Conservation (phyloP, 2,888 invertebrate species). For the Cryptocephalus primarius region DNA sequence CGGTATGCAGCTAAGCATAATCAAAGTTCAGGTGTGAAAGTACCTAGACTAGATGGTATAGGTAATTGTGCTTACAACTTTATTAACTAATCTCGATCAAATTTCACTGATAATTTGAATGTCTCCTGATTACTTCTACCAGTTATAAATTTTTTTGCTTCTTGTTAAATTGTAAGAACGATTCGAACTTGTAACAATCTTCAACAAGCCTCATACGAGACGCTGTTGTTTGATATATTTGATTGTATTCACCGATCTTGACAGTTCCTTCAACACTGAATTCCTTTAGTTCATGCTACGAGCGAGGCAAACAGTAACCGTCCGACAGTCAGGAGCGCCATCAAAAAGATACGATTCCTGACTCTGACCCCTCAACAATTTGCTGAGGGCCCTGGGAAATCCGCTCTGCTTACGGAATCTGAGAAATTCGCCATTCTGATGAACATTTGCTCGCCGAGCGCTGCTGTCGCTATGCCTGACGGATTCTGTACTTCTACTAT, state of each 20-base stretch:
- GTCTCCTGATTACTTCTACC: no score
- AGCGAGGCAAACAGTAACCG: slow-evolving; percentile 19
- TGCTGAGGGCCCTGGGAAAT: slow-evolving; percentile 70
- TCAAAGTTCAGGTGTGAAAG: slow-evolving; percentile 40
- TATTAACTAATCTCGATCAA: slow-evolving; percentile 17
- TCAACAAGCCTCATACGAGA: no score
- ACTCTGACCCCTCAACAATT: slow-evolving; percentile 73
- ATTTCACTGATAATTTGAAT: no score
- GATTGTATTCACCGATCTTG: no score
- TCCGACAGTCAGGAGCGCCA: slow-evolving; percentile 49
- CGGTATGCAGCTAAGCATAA: slow-evolving; percentile 53
- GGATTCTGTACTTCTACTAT: slow-evolving; percentile 48
- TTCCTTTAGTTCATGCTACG: slow-evolving; percentile 9
- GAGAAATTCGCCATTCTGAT: slow-evolving; percentile 74
- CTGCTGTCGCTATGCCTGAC: slow-evolving; percentile 60
- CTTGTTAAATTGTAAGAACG: no score
- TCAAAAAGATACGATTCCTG: slow-evolving; percentile 69
- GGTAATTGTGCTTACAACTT: slow-evolving; percentile 30
- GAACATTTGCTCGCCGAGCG: slow-evolving; percentile 64
- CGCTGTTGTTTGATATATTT: no score
- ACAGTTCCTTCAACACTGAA: no score
- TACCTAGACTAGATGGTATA: slow-evolving; percentile 37
- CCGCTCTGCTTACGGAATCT: slow-evolving; percentile 59
- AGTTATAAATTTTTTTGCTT: no score
- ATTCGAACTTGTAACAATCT: no score